Evolutionary conservation across 2,113 vertebrate species (phyloP), one percentile per base, ranked within the genome.

Genomic region (Sinocyclocheilus anophthalmus): DNA sequence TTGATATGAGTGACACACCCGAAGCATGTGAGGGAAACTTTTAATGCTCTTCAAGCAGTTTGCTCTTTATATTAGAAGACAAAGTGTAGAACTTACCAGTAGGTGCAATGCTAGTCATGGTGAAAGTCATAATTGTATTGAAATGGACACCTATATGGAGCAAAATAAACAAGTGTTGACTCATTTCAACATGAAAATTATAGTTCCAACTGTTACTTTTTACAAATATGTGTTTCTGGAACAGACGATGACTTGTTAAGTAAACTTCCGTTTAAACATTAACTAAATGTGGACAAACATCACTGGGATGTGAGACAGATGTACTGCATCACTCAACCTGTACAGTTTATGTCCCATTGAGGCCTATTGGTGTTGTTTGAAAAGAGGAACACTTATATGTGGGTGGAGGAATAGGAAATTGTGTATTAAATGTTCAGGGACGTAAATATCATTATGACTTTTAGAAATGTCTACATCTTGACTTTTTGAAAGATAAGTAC

Each of bases 131-230:
- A n/a, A 8, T 37, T 30, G 45, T 30, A 12, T 6, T 45, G 8
- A 67, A 77, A 55, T 8, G 6, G 33, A 81, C 39, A 81, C 80
- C 80, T 82, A 8, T 63, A 20, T 53, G 45, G 11, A 82, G 10
- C 1, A 77, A 77, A 76, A 55, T 45, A 55, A 77, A 55, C 75
- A 55, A 30, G 26, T 16, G 2, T 20, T 39, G 45, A 82, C 39
- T 33, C 5, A 26, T 48, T 45, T 48, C 39, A 9, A 30, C 59
- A 37, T 33, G 1, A 14, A 14, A 22, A 11, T 26, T 33, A 18
- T 76, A 48, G 42, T 42, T 22, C 4, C 42, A 24, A 14, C 39
- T 45, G 77, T 63, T 6, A 42, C 30, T 80, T 61, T 14, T 61
- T n/a, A 39, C 20, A 80, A 61, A 61, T 80, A 61, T n/a, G 11